Percentiles rank a stretch among this genome's conserved stretches.
phyloP scores from a whole-genome alignment of 2,888 invertebrate species.

The Apodemia mormo region DNA sequence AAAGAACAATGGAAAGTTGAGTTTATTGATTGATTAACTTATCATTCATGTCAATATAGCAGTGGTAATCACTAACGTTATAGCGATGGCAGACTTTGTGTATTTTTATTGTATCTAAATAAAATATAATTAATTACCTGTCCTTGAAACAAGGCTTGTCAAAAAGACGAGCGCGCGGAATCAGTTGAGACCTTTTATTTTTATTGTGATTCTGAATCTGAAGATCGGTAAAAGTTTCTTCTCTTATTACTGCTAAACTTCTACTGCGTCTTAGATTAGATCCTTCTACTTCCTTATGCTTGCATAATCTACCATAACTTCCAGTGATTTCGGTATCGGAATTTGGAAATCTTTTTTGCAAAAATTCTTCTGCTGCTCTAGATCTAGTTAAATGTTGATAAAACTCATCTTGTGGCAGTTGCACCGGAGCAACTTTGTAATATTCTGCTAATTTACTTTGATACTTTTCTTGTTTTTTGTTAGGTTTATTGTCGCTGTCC shows the following conservation, averaged over 20 bases:
- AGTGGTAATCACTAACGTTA: too few relatives aligned
- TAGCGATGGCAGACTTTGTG: too few relatives aligned
- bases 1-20: not conserved
- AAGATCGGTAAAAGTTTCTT: slow-evolving; percentile 87
- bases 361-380: slow-evolving; percentile 70
- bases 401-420: slow-evolving; percentile 76
- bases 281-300: slow-evolving; percentile 74
- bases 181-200: slow-evolving; percentile 87
- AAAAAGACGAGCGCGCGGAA: slow-evolving; percentile 90
- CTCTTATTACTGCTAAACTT: slow-evolving; percentile 89
- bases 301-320: slow-evolving; percentile 75
- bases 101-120: too few relatives aligned
- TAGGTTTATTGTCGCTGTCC: slow-evolving; percentile 60
- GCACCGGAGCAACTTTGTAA: slow-evolving; percentile 66
- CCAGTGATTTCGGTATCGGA: slow-evolving; percentile 74
- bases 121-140: slow-evolving; percentile 72
- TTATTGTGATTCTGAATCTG: slow-evolving; percentile 84
- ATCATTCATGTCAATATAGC: too few relatives aligned
- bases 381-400: slow-evolving; percentile 74
- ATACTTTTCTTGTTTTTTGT: slow-evolving; percentile 73
- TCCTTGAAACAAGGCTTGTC: slow-evolving; percentile 88
- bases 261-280: slow-evolving; percentile 84
- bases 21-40: not conserved
- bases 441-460: slow-evolving; percentile 77
- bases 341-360: slow-evolving; percentile 71